Conservation (phyloP, 2,113 vertebrate genomes). For the Zapornia atra region DNA sequence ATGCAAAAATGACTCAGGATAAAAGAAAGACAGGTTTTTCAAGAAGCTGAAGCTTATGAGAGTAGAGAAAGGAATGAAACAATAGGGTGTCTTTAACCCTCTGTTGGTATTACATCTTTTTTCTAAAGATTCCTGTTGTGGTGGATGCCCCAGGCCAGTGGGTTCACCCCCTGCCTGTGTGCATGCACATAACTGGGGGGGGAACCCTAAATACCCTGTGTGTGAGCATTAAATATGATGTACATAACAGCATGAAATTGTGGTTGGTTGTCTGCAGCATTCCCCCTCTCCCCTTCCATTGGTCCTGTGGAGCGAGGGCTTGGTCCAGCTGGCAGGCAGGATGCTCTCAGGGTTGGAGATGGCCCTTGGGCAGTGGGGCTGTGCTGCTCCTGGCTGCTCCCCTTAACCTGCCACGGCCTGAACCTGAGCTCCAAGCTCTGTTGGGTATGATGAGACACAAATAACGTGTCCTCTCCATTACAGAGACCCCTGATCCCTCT, state of each 20-base stretch:
- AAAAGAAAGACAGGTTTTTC: constrained; percentile 53
- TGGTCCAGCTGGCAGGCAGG: accelerated
- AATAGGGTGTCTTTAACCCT: background rate
- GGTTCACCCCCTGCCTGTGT: background rate
- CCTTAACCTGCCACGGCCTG: background rate
- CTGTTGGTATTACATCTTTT: background rate
- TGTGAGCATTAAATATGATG: background rate
- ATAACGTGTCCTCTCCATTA: accelerated
- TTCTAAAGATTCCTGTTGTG: background rate
- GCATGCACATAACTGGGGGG: background rate
- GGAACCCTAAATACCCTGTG: background rate
- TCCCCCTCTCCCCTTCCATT: background rate
- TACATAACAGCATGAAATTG: accelerated
- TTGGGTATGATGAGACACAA: background rate
- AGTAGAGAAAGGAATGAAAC: background rate
- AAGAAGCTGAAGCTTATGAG: background rate
- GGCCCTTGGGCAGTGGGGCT: background rate
- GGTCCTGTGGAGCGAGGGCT: background rate
- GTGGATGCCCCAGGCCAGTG: background rate
- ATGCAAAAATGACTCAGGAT: background rate
- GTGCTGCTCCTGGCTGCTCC: background rate
- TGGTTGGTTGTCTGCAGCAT: accelerated
- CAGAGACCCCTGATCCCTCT: background rate
- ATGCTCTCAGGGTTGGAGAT: background rate
- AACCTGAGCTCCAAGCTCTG: background rate